A percentile compares a stretch with the other conserved stretches of the same genome.
phyloP scores from a whole-genome alignment of 2,797 vertebrate genomes.

The Sciaenops ocellatus region DNA sequence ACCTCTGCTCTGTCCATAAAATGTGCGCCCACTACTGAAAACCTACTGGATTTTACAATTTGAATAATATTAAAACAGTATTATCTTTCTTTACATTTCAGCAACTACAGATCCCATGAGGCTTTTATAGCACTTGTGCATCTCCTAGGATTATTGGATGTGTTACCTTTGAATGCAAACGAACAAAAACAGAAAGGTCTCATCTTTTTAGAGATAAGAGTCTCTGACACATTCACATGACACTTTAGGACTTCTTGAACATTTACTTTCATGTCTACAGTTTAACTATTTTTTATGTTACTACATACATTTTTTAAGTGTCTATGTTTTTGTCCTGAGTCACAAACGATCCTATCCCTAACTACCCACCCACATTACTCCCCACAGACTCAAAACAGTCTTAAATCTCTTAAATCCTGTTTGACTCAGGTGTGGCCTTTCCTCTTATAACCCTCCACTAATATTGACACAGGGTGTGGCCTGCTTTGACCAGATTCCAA shows the following conservation, averaged over 20 bases:
- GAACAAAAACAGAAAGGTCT: not conserved
- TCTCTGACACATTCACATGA: not conserved
- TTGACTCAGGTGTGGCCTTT: constrained; percentile 27
- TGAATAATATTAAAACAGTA: not conserved
- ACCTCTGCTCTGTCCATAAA: not conserved
- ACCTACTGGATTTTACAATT: not conserved
- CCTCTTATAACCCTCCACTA: constrained; percentile 31
- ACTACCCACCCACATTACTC: too few species aligned
- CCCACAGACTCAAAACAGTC: not conserved
- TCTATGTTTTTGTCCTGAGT: not conserved
- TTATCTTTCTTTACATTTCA: too few species aligned
- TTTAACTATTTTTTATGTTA: not conserved
- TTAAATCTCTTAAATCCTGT: not conserved
- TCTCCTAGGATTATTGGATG: not conserved
- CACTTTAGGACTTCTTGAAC: not conserved
- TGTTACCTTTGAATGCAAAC: not conserved
- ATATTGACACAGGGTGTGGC: constrained; percentile 46
- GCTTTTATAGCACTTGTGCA: not conserved
- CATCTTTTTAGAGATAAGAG: too few species aligned
- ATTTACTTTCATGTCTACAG: not conserved
- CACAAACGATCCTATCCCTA: not conserved
- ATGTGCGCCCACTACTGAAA: not conserved
- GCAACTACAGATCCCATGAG: too few species aligned
- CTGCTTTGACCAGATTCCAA: constrained; percentile 50
- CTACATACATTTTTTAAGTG: not conserved